These are phyloP conservation scores for Cyanoramphus novaezelandiae DNA, from an alignment of 2,113 vertebrate species.

Conservation along the genomic window DNA sequence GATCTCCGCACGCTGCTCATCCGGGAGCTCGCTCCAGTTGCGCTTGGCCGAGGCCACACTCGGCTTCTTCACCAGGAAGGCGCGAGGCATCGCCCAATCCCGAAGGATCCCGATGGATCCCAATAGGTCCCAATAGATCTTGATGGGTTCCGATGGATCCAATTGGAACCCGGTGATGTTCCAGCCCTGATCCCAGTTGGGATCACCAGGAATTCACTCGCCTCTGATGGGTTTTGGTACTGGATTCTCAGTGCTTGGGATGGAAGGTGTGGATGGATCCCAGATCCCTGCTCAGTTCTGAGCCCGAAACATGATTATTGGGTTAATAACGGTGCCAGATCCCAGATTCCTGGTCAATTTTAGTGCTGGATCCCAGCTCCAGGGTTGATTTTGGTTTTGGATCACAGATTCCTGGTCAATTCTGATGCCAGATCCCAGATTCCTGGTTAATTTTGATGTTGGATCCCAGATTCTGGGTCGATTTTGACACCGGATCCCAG, in stretches of 20 bases:
- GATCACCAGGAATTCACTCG: background rate
- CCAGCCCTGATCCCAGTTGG: background rate
- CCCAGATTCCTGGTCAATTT: too few relatives aligned
- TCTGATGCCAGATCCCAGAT: background rate
- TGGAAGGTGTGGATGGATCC: background rate
- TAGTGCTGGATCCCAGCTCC: background rate
- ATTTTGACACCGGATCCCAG: background rate
- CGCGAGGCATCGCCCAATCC: background rate
- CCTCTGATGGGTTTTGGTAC: too few relatives aligned
- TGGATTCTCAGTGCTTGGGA: background rate
- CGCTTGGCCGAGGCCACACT: background rate
- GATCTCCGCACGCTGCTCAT: background rate
- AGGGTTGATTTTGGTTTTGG: background rate
- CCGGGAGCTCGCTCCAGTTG: background rate
- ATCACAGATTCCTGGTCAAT: fast-evolving
- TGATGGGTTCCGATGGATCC: too few relatives aligned
- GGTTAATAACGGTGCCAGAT: background rate
- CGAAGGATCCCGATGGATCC: background rate
- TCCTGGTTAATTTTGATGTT: background rate
- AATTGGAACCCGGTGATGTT: background rate
- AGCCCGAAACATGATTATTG: background rate
- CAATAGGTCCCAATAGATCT: background rate
- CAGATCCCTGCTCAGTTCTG: background rate
- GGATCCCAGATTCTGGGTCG: background rate
- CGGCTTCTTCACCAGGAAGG: background rate